A percentile compares a stretch with the other conserved stretches of the same genome.
Evolutionary conservation across 1,140 invertebrate species (phyloP).

Genomic region (Bombus vancouverensis): DNA sequence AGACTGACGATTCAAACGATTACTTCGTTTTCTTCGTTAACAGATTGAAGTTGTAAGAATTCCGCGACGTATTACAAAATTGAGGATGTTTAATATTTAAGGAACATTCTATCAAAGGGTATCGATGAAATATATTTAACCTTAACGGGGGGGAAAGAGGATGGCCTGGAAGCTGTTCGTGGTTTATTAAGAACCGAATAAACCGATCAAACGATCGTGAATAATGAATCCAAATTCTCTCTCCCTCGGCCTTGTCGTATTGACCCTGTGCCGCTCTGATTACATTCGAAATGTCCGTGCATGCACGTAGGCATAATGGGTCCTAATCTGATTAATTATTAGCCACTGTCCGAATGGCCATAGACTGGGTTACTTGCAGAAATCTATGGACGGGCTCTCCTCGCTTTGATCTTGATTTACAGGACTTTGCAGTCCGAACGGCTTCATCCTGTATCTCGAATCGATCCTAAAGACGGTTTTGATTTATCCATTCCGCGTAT

Average conservation of each 20-base stretch:
- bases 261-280: conserved; percentile 55
- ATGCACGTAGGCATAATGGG: conserved; percentile 44
- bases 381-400: conserved; percentile 23
- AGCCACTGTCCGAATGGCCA: conserved; percentile 51
- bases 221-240: background rate
- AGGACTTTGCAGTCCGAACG: conserved; percentile 10
- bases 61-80: background rate
- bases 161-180: background rate
- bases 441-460: background rate
- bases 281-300: conserved; percentile 53
- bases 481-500: background rate
- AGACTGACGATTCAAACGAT: too few species aligned
- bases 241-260: conserved; percentile 16
- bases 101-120: too few species aligned
- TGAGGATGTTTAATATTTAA: background rate
- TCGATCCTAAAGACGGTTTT: background rate
- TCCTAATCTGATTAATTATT: conserved; percentile 62
- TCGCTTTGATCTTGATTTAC: conserved; percentile 41
- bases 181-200: background rate
- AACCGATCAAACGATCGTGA: background rate
- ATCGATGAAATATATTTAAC: background rate
- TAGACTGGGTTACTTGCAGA: conserved; percentile 40
- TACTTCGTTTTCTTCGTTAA: background rate
- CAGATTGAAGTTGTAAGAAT: too few species aligned
- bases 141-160: background rate